phyloP scores from a whole-genome alignment of 2,797 vertebrate genomes.

The Eurystomus glaucurus region DNA sequence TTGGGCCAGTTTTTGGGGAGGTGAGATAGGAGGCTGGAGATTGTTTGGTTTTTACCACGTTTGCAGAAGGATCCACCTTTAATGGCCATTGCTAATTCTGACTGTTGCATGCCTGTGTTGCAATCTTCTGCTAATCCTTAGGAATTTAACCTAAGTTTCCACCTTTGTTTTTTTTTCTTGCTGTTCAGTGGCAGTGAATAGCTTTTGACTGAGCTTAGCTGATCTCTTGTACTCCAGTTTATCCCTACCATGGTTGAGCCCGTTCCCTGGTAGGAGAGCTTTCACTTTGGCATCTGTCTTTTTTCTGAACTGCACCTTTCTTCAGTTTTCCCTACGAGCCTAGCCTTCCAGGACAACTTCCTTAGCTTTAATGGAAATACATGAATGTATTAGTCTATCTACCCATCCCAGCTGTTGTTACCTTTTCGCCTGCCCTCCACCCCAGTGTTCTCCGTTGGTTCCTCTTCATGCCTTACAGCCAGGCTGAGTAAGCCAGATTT shows the following conservation, averaged over 20 bases:
- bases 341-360: background rate
- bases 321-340: background rate
- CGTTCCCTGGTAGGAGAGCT: background rate
- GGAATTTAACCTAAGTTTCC: background rate
- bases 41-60: accelerated
- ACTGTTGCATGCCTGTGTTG: background rate
- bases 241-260: background rate
- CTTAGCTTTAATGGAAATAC: background rate
- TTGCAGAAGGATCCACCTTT: background rate
- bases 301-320: background rate
- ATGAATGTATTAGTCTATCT: background rate
- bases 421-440: background rate
- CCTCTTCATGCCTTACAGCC: accelerated
- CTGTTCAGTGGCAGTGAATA: background rate
- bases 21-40: accelerated
- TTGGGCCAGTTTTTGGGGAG: background rate
- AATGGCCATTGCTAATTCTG: background rate
- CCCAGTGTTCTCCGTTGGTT: background rate
- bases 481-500: background rate
- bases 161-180: background rate
- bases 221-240: background rate
- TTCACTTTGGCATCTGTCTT: background rate
- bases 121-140: background rate
- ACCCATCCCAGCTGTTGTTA: background rate
- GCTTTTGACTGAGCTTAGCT: background rate